Percentiles rank a stretch among this genome's conserved stretches.
phyloP scores from a whole-genome alignment of 2,797 vertebrate genomes.

The Coregonus sp. region DNA sequence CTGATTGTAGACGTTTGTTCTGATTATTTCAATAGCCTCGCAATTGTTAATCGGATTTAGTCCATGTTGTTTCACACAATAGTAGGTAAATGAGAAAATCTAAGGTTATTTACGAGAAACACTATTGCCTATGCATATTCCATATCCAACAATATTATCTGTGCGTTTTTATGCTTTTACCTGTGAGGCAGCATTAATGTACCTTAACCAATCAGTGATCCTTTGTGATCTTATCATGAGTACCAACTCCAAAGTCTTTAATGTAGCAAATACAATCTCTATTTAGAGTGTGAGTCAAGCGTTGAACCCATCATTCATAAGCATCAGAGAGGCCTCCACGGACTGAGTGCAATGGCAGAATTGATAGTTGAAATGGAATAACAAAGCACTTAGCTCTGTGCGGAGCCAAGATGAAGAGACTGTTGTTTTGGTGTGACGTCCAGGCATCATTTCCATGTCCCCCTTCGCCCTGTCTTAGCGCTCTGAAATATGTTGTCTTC shows the following conservation, averaged over 20 bases:
- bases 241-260: background rate
- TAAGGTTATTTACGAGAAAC: background rate
- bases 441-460: conserved; percentile 34
- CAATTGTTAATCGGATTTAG: conserved; percentile 45
- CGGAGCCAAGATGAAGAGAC: conserved; percentile 6
- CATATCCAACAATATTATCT: background rate
- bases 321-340: background rate
- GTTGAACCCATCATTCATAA: too few species aligned
- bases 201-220: background rate
- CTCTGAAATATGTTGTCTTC: conserved; percentile 43
- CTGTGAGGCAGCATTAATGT: background rate
- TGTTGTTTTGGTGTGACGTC: conserved; percentile 23
- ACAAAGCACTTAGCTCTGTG: conserved; percentile 7
- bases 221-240: background rate
- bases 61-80: conserved; percentile 34
- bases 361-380: background rate
- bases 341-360: background rate
- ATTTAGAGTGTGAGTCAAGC: background rate
- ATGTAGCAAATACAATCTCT: background rate
- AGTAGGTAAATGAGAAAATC: conserved; percentile 3
- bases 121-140: background rate
- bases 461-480: conserved; percentile 29
- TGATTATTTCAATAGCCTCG: conserved; percentile 52
- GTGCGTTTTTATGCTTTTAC: background rate
- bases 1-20: conserved; percentile 51